Conservation (phyloP, 1,140 invertebrate genomes). For the Formica exsecta region DNA sequence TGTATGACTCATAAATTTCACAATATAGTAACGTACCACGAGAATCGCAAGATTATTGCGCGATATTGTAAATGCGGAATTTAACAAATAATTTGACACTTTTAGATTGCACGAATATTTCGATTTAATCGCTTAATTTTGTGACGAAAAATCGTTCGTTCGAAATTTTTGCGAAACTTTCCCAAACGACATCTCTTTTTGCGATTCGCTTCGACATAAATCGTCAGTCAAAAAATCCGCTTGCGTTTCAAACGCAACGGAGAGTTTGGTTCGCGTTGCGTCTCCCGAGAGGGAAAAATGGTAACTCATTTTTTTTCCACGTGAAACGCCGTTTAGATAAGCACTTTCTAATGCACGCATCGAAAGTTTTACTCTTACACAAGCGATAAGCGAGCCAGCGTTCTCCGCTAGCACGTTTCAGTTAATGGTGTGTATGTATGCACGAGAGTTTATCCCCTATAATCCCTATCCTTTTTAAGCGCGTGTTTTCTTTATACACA, state of each 20-base stretch:
- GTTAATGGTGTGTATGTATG: slow-evolving; percentile 17
- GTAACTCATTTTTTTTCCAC: not conserved
- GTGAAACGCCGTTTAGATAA: slow-evolving; percentile 44
- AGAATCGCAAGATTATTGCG: slow-evolving; percentile 2
- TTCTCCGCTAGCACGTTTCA: slow-evolving; percentile 18
- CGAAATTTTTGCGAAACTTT: no score
- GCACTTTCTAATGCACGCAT: slow-evolving; percentile 63
- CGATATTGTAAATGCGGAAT: not conserved
- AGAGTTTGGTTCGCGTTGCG: not conserved
- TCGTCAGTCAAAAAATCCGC: not conserved
- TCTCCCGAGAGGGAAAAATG: slow-evolving; percentile 21
- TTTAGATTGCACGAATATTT: not conserved
- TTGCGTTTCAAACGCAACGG: slow-evolving; percentile 4
- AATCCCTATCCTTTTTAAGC: slow-evolving; percentile 30
- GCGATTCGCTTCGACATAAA: not conserved
- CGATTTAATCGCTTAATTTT: not conserved
- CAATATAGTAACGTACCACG: not conserved
- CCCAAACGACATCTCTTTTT: not conserved
- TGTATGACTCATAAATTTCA: not conserved
- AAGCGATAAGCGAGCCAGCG: slow-evolving; percentile 63
- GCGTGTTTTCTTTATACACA: not conserved
- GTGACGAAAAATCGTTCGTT: not conserved
- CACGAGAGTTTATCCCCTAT: slow-evolving; percentile 4
- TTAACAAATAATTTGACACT: not conserved
- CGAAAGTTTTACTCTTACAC: slow-evolving; percentile 57